Evolutionary conservation across 2,888 invertebrate species (phyloP).

Genomic region (Ophioninae sp.): DNA sequence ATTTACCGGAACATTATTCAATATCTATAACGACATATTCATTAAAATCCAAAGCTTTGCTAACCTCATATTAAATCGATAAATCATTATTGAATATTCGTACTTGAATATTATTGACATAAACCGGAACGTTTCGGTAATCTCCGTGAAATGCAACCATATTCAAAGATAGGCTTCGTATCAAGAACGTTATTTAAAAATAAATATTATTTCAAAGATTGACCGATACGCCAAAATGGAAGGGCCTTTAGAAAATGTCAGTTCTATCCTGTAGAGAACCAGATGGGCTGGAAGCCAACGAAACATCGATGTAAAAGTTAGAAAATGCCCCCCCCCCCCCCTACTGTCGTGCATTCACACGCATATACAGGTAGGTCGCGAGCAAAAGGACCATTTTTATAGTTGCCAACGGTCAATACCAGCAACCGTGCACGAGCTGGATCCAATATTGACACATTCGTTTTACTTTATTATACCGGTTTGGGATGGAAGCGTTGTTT

Average conservation of each 20-base stretch:
- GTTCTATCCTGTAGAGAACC: not conserved
- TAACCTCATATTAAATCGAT: too few relatives aligned
- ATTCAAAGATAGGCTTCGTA: too few relatives aligned
- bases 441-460: constrained; percentile 35
- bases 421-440: not conserved
- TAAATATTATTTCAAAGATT: too few relatives aligned
- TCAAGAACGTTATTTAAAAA: too few relatives aligned
- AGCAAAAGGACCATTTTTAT: constrained; percentile 5
- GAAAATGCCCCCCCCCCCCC: not conserved
- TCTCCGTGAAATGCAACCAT: too few relatives aligned
- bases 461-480: constrained; percentile 42
- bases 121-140: too few relatives aligned
- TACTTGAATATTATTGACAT: too few relatives aligned
- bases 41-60: too few relatives aligned
- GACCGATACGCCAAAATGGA: not conserved
- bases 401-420: not conserved
- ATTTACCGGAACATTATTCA: too few relatives aligned
- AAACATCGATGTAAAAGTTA: not conserved
- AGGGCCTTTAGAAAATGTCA: not conserved
- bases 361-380: not conserved
- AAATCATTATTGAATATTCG: too few relatives aligned
- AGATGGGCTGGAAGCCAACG: not conserved
- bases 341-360: not conserved
- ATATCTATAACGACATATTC: too few relatives aligned
- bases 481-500: constrained; percentile 15